Evolutionary conservation across 1,140 invertebrate species (phyloP).

Genomic region (Calycopis cecrops): DNA sequence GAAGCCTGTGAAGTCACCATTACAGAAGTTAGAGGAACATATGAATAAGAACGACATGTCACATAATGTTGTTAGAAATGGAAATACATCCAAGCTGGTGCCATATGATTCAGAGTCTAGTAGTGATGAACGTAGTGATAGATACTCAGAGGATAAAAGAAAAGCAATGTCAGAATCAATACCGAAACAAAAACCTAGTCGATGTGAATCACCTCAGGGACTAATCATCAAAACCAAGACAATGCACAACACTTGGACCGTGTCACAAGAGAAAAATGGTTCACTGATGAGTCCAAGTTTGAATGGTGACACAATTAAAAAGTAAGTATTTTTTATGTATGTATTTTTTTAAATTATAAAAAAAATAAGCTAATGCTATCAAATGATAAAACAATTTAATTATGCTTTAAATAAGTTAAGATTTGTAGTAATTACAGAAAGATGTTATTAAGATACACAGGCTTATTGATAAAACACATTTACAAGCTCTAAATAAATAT

Average conservation of each 20-base stretch:
- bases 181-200: constrained; percentile 42
- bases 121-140: constrained; percentile 48
- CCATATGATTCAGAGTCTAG: constrained; percentile 68
- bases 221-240: constrained; percentile 66
- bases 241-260: constrained; percentile 70
- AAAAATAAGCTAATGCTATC: too few relatives aligned
- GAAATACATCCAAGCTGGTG: constrained; percentile 48
- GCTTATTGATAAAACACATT: too few relatives aligned
- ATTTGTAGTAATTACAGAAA: too few relatives aligned
- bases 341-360: too few relatives aligned
- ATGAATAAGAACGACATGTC: constrained; percentile 53
- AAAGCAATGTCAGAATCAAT: constrained; percentile 29
- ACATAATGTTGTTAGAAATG: constrained; percentile 40
- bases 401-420: too few relatives aligned
- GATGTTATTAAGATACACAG: too few relatives aligned
- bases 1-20: constrained; percentile 49
- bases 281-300: constrained; percentile 63
- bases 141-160: constrained; percentile 35
- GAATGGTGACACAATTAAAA: constrained; percentile 66
- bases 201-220: constrained; percentile 40
- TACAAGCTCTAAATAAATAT: too few relatives aligned
- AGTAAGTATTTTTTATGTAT: too few relatives aligned
- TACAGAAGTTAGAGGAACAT: constrained; percentile 65
- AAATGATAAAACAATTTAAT: too few relatives aligned
- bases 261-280: constrained; percentile 61